Conservation (phyloP, 2,797 vertebrate genomes). For the Nannoperca obscura region DNA sequence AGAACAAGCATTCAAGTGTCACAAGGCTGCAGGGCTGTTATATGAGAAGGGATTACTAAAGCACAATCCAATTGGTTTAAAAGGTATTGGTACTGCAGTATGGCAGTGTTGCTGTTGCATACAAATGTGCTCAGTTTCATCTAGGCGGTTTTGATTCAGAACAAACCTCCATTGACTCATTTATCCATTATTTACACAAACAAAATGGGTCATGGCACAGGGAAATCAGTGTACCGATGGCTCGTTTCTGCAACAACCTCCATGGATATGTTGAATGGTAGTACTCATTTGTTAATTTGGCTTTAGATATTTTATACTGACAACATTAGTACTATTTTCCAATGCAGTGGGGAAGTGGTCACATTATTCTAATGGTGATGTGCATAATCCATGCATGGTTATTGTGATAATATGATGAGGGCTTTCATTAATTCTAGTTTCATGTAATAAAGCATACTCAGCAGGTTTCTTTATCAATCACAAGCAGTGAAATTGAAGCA, state of each 20-base stretch:
- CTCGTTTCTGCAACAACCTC: constrained; percentile 7
- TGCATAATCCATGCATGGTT: not conserved
- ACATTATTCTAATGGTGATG: not conserved
- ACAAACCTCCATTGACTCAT: constrained; percentile 42
- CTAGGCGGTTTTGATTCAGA: constrained; percentile 34
- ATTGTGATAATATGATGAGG: not conserved
- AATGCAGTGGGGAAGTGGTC: not conserved
- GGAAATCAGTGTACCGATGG: constrained; percentile 18
- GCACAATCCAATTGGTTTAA: constrained; percentile 47
- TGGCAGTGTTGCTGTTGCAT: constrained; percentile 43
- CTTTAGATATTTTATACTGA: not conserved
- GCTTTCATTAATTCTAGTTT: not conserved
- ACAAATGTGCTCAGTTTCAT: constrained; percentile 53
- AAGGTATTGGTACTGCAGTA: constrained; percentile 28
- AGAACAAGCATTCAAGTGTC: constrained; percentile 56
- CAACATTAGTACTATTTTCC: not conserved
- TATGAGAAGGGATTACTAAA: constrained; percentile 28
- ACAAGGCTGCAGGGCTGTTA: constrained; percentile 33
- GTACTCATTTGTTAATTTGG: not conserved
- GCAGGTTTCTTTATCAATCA: not conserved
- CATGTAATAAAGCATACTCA: not conserved
- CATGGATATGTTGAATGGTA: not conserved
- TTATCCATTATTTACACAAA: constrained; percentile 50
- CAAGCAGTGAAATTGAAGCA: constrained; percentile 3
- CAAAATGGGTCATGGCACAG: constrained; percentile 39